A percentile compares a stretch with the other conserved stretches of the same genome.
Conservation (phyloP, 1,140 invertebrate species). For the Anoplophora glabripennis region DNA sequence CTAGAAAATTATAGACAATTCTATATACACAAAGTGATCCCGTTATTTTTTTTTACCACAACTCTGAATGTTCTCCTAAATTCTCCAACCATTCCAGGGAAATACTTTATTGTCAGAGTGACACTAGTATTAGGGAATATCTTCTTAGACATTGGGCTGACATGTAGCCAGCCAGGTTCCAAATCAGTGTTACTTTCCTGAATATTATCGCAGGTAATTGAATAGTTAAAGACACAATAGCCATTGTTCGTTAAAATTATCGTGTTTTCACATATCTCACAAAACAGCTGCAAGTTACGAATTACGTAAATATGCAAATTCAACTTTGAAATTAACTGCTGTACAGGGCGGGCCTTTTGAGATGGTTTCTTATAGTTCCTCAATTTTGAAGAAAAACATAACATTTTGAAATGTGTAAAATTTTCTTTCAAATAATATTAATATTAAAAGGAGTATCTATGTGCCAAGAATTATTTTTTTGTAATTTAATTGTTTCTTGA, state of each 20-base stretch:
- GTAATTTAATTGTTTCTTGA: too few species aligned
- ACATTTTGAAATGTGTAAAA: too few species aligned
- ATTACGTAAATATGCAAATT: neutral
- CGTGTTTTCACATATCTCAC: slow-evolving; percentile 27
- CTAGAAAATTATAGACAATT: slow-evolving; percentile 24
- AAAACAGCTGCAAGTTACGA: slow-evolving; percentile 31
- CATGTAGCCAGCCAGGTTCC: slow-evolving; percentile 32
- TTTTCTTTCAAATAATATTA: too few species aligned
- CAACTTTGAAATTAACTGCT: too few species aligned
- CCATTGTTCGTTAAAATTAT: slow-evolving; percentile 24
- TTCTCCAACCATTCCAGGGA: slow-evolving; percentile 39
- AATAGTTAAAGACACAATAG: slow-evolving; percentile 19
- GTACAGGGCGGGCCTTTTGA: too few species aligned
- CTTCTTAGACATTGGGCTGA: slow-evolving; percentile 35
- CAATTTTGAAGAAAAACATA: too few species aligned
- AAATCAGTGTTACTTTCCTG: neutral
- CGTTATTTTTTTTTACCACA: slow-evolving; percentile 22
- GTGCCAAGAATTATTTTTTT: too few species aligned
- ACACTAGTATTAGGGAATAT: slow-evolving; percentile 33
- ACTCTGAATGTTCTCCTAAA: slow-evolving; percentile 35
- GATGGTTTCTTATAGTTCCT: too few species aligned
- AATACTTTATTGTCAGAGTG: slow-evolving; percentile 35
- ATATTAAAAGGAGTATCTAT: too few species aligned
- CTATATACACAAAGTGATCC: slow-evolving; percentile 2
- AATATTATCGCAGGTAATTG: slow-evolving; percentile 2